These are phyloP conservation scores for Heliconius ismenius DNA, from an alignment of 2,888 invertebrate genomes.

Conservation along the genomic window DNA sequence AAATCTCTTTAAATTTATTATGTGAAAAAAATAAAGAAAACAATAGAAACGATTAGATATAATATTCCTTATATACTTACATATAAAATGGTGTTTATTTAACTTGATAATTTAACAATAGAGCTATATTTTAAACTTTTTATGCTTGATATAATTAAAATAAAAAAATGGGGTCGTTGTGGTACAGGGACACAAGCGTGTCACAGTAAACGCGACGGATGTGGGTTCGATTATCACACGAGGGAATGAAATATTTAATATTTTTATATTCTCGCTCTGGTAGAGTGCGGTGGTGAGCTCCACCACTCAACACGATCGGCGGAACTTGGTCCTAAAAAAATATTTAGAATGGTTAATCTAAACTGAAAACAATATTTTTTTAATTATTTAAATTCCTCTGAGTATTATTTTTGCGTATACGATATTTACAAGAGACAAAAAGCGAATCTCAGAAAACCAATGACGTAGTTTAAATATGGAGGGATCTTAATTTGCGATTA, in stretches of 20 bases:
- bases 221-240: too few relatives aligned
- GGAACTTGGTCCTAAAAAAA: not conserved
- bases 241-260: too few relatives aligned
- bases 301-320: too few relatives aligned
- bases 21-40: constrained; percentile 3
- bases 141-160: not conserved
- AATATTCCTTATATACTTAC: not conserved
- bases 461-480: not conserved
- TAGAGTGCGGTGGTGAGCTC: too few relatives aligned
- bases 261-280: too few relatives aligned
- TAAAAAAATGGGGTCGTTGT: too few relatives aligned
- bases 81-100: not conserved
- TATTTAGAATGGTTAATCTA: not conserved
- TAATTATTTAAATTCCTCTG: not conserved
- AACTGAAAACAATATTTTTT: not conserved
- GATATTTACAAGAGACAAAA: not conserved
- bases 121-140: not conserved
- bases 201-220: too few relatives aligned
- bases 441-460: not conserved
- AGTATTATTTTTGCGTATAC: not conserved
- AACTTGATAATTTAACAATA: not conserved
- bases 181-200: too few relatives aligned
- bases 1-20: not conserved
- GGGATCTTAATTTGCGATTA: not conserved
- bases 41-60: constrained; percentile 13